These are phyloP conservation scores for Oncorhynchus gorbuscha DNA, from an alignment of 2,113 vertebrate genomes.

Conservation along the genomic window DNA sequence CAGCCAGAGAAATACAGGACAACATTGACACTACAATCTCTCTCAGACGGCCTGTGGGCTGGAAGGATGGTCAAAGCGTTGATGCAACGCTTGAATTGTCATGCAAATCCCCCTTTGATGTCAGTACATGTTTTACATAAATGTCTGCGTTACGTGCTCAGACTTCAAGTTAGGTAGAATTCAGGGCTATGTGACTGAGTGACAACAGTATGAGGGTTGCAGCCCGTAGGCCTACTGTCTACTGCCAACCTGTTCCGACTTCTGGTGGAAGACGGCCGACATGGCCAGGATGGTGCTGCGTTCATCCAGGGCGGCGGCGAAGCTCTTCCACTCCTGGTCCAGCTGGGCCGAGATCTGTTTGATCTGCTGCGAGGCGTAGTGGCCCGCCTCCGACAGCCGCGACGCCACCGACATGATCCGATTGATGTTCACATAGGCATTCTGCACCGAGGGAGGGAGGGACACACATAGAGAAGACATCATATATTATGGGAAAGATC, in stretches of 20 bases:
- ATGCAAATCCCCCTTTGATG: no score
- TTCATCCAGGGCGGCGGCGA: conserved; percentile 93
- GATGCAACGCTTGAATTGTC: no score
- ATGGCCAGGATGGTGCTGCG: conserved; percentile 97
- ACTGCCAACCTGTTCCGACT: conserved; percentile 84
- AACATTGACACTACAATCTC: not conserved
- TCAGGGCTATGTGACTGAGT: no score
- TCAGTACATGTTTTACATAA: no score
- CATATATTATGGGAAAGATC: no score
- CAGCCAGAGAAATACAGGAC: not conserved
- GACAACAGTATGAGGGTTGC: no score
- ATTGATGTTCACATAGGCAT: conserved; percentile 98
- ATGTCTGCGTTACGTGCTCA: no score
- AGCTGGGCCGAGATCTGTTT: conserved; percentile 95
- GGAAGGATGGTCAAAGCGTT: no score
- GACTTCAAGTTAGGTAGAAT: no score
- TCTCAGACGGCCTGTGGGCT: not conserved
- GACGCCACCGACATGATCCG: conserved; percentile 96
- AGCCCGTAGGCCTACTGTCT: no score
- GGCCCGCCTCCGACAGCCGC: conserved; percentile 89
- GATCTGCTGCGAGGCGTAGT: conserved; percentile 96
- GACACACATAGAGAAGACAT: not conserved
- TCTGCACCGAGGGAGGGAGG: conserved; percentile 73
- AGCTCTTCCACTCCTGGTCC: conserved; percentile 98
- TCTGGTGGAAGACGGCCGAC: conserved; percentile 98